Conservation (phyloP, 1,140 invertebrate species). For the Eubasilissa regina region DNA sequence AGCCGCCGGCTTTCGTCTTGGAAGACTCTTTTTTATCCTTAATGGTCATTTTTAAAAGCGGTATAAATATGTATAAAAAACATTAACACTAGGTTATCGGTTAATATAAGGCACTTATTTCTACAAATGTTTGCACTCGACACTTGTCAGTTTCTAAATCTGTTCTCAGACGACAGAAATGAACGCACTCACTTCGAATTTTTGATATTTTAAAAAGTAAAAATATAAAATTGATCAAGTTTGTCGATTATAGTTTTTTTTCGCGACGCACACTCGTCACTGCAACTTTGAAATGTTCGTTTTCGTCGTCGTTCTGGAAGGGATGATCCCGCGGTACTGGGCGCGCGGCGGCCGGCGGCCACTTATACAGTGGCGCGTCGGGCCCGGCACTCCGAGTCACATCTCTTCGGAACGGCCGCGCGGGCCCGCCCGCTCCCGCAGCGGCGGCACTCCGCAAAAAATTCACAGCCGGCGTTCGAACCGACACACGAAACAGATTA, state of each 20-base stretch:
- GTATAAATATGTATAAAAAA: constrained; percentile 39
- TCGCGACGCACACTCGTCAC: constrained; percentile 40
- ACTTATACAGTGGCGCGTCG: constrained; percentile 50
- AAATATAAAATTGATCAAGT: constrained; percentile 44
- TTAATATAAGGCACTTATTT: constrained; percentile 51
- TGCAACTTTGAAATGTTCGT: constrained; percentile 41
- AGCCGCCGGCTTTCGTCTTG: constrained; percentile 25
- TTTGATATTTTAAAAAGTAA: constrained; percentile 32
- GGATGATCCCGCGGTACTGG: background rate
- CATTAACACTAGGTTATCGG: constrained; percentile 14
- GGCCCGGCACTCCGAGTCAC: background rate
- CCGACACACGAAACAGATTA: background rate
- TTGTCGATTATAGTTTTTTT: constrained; percentile 34
- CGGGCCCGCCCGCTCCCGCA: background rate
- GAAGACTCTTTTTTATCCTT: constrained; percentile 56
- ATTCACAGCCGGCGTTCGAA: background rate
- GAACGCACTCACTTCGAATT: constrained; percentile 22
- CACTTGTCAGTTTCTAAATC: background rate
- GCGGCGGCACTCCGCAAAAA: background rate
- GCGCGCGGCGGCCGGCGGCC: constrained; percentile 54
- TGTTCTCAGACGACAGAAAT: constrained; percentile 17
- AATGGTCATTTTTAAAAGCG: constrained; percentile 53
- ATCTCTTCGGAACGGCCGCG: constrained; percentile 3
- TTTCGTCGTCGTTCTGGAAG: constrained; percentile 31
- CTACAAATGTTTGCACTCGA: constrained; percentile 19